Percentiles rank a stretch among this genome's conserved stretches.
These are phyloP conservation scores for Hypocryptadius cinnamomeus DNA, from an alignment of 2,113 vertebrate genomes.

Conservation along the genomic window DNA sequence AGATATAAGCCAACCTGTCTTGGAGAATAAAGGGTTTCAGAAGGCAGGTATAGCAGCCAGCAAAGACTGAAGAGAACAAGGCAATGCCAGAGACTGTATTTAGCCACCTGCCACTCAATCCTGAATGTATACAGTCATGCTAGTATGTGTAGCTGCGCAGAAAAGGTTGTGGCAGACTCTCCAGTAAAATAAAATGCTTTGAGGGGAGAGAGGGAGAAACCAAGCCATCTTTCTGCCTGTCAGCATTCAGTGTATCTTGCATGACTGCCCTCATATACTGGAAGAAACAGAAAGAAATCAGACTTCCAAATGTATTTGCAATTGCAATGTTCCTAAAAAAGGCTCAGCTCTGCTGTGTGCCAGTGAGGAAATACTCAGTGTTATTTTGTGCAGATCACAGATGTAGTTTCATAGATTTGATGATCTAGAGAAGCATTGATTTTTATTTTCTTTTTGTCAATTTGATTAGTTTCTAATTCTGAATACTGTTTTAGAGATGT, in stretches of 20 bases:
- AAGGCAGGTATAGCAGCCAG: background rate
- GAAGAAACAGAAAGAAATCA: background rate
- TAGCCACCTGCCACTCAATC: background rate
- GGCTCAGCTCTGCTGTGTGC: background rate
- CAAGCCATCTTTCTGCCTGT: background rate
- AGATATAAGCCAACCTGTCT: background rate
- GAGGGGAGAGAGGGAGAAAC: background rate
- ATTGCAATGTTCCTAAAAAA: background rate
- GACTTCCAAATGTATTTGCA: background rate
- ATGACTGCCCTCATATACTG: background rate
- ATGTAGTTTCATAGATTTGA: background rate
- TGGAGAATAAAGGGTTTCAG: background rate
- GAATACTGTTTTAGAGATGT: background rate
- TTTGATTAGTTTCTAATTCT: background rate
- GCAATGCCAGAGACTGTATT: background rate
- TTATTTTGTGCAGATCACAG: background rate
- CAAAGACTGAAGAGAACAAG: background rate
- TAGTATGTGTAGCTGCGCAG: background rate
- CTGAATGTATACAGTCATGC: background rate
- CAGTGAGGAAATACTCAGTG: background rate
- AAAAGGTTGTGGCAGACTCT: background rate
- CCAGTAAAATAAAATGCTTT: background rate
- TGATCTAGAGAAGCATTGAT: background rate
- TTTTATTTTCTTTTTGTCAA: background rate
- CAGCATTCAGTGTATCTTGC: background rate